phyloP scores from a whole-genome alignment of 2,113 vertebrate species.

The Rana temporaria region DNA sequence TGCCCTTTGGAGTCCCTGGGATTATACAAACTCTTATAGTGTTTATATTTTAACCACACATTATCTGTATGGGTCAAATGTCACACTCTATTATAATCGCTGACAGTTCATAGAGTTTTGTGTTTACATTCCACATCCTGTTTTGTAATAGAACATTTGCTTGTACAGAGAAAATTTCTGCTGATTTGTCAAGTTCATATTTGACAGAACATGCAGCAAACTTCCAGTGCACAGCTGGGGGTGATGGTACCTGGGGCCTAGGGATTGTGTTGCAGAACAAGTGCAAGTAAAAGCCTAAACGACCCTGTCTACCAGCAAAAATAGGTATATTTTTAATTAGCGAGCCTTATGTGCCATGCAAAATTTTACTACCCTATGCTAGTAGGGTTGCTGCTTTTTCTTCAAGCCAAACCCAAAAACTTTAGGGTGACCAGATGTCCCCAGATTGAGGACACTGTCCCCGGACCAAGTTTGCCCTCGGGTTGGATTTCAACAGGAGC shows the following conservation, averaged over 20 bases:
- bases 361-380: too few relatives aligned
- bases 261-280: not conserved
- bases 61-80: constrained; percentile 34
- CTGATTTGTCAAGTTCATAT: constrained; percentile 34
- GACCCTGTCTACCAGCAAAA: not conserved
- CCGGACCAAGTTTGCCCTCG: too few relatives aligned
- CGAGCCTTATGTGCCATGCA: too few relatives aligned
- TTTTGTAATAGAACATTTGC: not conserved
- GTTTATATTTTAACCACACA: constrained; percentile 38
- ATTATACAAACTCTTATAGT: not conserved
- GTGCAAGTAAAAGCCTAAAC: too few relatives aligned
- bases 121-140: constrained; percentile 19
- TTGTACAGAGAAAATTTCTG: constrained; percentile 23
- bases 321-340: too few relatives aligned
- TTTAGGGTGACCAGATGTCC: too few relatives aligned
- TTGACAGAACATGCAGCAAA: not conserved
- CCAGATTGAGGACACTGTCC: too few relatives aligned
- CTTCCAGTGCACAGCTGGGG: not conserved
- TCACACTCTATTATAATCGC: constrained; percentile 25
- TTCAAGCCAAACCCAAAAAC: too few relatives aligned
- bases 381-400: too few relatives aligned
- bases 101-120: constrained; percentile 4
- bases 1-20: constrained; percentile 12
- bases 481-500: too few relatives aligned
- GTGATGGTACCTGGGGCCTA: not conserved